phyloP scores from a whole-genome alignment of 2,888 invertebrate genomes.

The Netelia inedita region DNA sequence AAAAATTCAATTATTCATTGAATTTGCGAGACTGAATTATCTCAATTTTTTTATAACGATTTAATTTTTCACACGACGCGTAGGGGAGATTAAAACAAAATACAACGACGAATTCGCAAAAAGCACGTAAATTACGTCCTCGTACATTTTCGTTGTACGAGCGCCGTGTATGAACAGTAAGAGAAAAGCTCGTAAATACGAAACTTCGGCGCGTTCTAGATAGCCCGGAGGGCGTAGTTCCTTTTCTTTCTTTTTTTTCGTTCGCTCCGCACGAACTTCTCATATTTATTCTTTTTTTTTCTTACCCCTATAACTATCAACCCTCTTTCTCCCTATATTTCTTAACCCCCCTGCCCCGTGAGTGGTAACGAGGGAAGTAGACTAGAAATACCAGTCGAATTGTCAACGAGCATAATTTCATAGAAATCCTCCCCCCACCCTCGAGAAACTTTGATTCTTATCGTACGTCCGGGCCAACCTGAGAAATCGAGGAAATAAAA shows the following conservation, averaged over 20 bases:
- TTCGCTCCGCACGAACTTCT: neutral
- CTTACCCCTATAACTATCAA: neutral
- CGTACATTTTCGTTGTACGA: conserved; percentile 21
- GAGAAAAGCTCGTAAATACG: conserved; percentile 44
- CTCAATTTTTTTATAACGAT: neutral
- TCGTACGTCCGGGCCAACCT: neutral
- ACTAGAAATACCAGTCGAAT: neutral
- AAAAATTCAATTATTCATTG: too few relatives aligned
- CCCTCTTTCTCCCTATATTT: neutral
- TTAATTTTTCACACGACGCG: neutral
- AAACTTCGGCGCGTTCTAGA: conserved; percentile 36
- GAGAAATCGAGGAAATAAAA: neutral
- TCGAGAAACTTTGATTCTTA: conserved; percentile 24
- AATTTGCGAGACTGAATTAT: too few relatives aligned
- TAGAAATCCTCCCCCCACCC: conserved; percentile 12
- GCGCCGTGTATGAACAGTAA: neutral
- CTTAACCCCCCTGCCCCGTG: neutral
- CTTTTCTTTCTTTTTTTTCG: conserved; percentile 9
- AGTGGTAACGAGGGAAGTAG: neutral
- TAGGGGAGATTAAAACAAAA: too few relatives aligned
- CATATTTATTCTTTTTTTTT: conserved; percentile 1
- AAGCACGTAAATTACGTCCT: neutral
- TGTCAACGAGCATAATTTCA: conserved; percentile 34
- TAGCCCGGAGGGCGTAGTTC: conserved; percentile 29
- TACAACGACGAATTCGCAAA: neutral